Evolutionary conservation across 2,797 vertebrate genomes (phyloP), one percentile per base, ranked within the genome.

Genomic region (Lepidocolaptes lacrymiger): DNA sequence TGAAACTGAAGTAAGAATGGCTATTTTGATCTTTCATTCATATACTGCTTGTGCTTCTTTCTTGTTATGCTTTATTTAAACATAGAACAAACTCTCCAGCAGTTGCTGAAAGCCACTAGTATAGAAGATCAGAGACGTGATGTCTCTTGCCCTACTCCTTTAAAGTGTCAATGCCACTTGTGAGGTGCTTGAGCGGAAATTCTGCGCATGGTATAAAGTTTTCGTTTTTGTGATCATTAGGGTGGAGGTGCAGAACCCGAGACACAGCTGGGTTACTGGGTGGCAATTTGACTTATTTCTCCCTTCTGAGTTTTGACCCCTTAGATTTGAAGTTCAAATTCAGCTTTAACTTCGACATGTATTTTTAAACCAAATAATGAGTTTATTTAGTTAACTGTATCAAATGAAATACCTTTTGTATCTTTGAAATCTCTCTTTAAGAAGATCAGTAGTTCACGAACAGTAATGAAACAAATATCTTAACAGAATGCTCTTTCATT

Each of bases 401-500:
- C 43, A 93, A 92, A 83, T 91, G 56, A 84, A 93, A 93, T 87
- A 73, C 72, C 66, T 85, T 85, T 51, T 85, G 64, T 92, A 44
- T 85, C 77, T 95, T 79, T 82, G 63, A 89, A 93, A 56, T 54
- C 48, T 73, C 39, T 88, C 52, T 80, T 72, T 85, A 54, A 37
- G 69, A 90, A 91, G 71, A 94, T 82, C 78, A 72, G 87, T 93
- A 68, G 87, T 49, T 96, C 68, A 54, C 0, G 1, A 91, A 89
- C 68, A 69, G 82, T 67, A 93, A 89, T 59, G 87, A 88, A 96
- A 93, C 49, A 92, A 91, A 34, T 92, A 72, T 36, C 87, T 80
- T 95, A 93, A 96, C 87, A 83, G 87, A 96, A 93, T 89, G 64
- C 58, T 79, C 87, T 92, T 95, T 95, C 92, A 94, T 95, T 95